Evolutionary conservation across 30 jellyfish, hydroid and myxozoan species (phyloP), one percentile per base, ranked within the genome.

Genomic region (Sanderia malayensis): DNA sequence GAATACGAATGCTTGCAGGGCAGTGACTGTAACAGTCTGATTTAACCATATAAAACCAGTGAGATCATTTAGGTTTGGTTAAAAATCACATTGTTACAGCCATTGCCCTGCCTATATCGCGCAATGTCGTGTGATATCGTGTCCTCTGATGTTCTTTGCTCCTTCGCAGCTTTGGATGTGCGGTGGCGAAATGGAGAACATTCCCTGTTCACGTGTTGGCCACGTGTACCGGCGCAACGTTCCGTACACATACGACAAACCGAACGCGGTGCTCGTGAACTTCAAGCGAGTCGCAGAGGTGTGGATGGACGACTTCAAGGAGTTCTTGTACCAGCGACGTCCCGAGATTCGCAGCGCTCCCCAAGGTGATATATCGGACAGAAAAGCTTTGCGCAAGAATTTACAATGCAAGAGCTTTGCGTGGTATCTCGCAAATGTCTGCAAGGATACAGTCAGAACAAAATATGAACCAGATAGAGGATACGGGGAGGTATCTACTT

Each of bases 121-220:
- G n/a, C n/a, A n/a, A n/a, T n/a, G n/a, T n/a, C n/a, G n/a, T n/a
- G n/a, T n/a, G n/a, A n/a, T n/a, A n/a, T n/a, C n/a, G 11, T 44
- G n/a, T 44, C n/a, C 58, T 44, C 11, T 44, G 58, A 11, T 44
- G 17, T 44, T n/a, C 18, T 18, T 13, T 13, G 19, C 27, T 23
- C n/a, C 44, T 13, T 79, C 67, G 1, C 66, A 94, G 99, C 84
- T 94, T 17, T 94, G 99, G 99, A 94, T 94, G 99, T 94, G 99
- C 59, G 97, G 97, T 17, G 99, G 99, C 8, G 84, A 77, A 45
- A 86, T 94, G 97, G 79, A 61, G 44, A 94, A 94, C 82, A 78
- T 94, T 53, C 99, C 99, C 2, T 94, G 99, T 44, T 94, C 99
- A 11, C 95, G 96, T 34, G 96, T 94, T 45, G 99, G 99, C 33